Conservation (phyloP, 1,140 invertebrate genomes). For the Nephotettix cincticeps region DNA sequence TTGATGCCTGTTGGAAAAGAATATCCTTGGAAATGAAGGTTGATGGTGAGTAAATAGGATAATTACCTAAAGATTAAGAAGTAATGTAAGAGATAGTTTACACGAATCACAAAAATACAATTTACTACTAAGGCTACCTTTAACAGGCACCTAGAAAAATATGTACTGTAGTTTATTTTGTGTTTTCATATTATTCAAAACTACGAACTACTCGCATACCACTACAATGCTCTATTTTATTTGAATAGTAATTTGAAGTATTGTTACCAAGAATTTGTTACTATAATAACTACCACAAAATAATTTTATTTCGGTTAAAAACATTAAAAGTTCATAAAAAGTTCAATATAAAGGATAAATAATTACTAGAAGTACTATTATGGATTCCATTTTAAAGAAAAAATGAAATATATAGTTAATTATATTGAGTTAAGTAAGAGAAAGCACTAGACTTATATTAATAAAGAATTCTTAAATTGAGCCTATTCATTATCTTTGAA, state of each 20-base stretch:
- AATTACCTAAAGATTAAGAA: background rate
- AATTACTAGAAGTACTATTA: background rate
- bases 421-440: too few species aligned
- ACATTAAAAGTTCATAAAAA: background rate
- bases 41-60: background rate
- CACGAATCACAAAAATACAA: background rate
- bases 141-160: too few species aligned
- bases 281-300: background rate
- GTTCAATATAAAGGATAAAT: background rate
- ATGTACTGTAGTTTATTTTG: too few species aligned
- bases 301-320: background rate
- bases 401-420: background rate
- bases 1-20: constrained; percentile 4
- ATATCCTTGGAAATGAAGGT: background rate
- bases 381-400: background rate
- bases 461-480: background rate
- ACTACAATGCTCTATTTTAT: background rate
- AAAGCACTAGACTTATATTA: too few species aligned
- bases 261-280: too few species aligned
- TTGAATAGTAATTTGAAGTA: background rate
- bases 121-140: background rate
- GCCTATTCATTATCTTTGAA: constrained; percentile 11
- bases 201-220: background rate
- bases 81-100: background rate
- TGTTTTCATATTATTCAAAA: too few species aligned